Base-by-base conservation (phyloP, 2,113 vertebrate species). In the Gulo gulo region DNA sequence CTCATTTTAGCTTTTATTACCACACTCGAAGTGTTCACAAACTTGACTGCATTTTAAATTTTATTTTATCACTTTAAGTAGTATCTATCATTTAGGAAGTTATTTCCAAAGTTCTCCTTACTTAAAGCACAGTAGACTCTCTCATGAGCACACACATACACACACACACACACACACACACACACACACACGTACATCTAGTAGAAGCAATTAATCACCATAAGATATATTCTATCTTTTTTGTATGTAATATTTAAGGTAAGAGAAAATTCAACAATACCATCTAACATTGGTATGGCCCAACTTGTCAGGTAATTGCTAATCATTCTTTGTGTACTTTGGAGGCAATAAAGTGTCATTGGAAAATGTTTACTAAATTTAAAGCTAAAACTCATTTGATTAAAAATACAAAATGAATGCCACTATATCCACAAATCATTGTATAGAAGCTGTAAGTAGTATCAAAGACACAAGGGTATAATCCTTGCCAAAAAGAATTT, bases 1-100 rank as follows among this genome's bases (percentile, higher is more conserved):
- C 4, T 92, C 59, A 45, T 69, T 90, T 95, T 90, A 79, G 65
- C 50, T 86, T 88, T 96, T 92, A 92, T 82, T 81, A 73, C 6
- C 29, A 69, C 11, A 85, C 4, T 82, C 1, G 23, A 95, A 52
- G 39, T 69, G n/a, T 80, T n/a, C 20, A 65, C 20, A 74, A n/a
- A 4, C 47, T 89, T 26, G 20, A 87, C 14, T 1, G 2, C 7
- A 39, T n/a, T 93, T 79, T 2, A 69, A 71, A 57, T 29, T 83
- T 45, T 71, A 82, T 76, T 71, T 65, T 21, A 69, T 89, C 9
- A 55, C 47, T 95, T 85, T 91, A 93, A 95, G 18, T 16, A 59
- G 20, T 39, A 36, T 63, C 5, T 34, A 65, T 81, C 11, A 94
- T 69, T 45, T 83, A 73, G 55, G 45, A 82, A 91, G 15, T 42